Evolutionary conservation across 2,797 vertebrate genomes (phyloP).

Genomic region (Bovichtus diacanthus): DNA sequence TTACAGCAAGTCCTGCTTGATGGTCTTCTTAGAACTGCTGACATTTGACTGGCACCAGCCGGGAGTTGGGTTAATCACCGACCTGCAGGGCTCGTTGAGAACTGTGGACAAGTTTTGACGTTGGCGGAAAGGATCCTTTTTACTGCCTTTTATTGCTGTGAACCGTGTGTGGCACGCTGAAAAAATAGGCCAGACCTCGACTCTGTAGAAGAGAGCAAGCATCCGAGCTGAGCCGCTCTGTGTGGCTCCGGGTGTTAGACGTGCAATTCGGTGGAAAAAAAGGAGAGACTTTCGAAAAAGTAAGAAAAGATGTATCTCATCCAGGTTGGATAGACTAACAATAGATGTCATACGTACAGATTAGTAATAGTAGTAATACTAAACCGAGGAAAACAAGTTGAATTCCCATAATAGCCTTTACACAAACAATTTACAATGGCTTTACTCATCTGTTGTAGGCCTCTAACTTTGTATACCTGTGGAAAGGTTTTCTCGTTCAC

Average conservation of each 20-base stretch:
- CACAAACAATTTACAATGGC: not conserved
- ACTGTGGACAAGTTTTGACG: too few relatives aligned
- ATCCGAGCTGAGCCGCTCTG: too few relatives aligned
- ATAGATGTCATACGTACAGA: not conserved
- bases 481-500: constrained; percentile 17
- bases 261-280: not conserved
- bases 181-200: too few relatives aligned
- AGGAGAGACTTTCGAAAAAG: too few relatives aligned
- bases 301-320: not conserved
- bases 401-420: not conserved
- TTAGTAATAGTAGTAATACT: not conserved
- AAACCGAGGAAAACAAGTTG: not conserved
- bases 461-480: constrained; percentile 2
- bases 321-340: not conserved
- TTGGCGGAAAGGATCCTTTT: too few relatives aligned
- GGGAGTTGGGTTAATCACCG: too few relatives aligned
- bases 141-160: too few relatives aligned
- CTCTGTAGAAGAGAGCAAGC: too few relatives aligned
- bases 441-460: not conserved
- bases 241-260: too few relatives aligned
- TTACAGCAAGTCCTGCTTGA: not conserved
- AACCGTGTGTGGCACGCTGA: too few relatives aligned
- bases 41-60: not conserved
- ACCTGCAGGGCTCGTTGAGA: too few relatives aligned
- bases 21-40: not conserved